These are phyloP conservation scores for Drosophila pandora DNA, from an alignment of 1,140 invertebrate genomes.

Conservation along the genomic window DNA sequence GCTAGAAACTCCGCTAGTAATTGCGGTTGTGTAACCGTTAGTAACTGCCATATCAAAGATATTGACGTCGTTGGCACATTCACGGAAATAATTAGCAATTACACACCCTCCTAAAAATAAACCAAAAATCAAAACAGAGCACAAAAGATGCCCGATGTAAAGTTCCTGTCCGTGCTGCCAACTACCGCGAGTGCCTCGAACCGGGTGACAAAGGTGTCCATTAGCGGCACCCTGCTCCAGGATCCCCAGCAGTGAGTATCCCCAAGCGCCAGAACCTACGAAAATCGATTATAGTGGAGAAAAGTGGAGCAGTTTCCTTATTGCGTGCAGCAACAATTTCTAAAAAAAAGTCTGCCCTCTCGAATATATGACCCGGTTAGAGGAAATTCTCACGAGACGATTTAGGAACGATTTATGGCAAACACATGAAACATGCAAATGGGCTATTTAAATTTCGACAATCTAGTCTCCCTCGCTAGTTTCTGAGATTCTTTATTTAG, in stretches of 20 bases:
- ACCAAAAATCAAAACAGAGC: neutral
- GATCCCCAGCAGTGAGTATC: conserved; percentile 57
- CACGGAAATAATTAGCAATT: conserved; percentile 35
- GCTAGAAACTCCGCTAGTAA: conserved; percentile 33
- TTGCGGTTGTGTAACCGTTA: conserved; percentile 51
- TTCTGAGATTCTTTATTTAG: conserved; percentile 6
- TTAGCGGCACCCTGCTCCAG: conserved; percentile 36
- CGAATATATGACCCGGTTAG: conserved; percentile 24
- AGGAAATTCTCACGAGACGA: conserved; percentile 3
- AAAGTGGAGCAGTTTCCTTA: neutral
- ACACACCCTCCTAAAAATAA: conserved; percentile 35
- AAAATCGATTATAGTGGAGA: conserved; percentile 49
- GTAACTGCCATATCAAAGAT: conserved; percentile 39
- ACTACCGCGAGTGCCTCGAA: conserved; percentile 31
- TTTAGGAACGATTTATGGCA: conserved; percentile 32
- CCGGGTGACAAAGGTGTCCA: conserved; percentile 36
- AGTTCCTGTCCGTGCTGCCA: conserved; percentile 50
- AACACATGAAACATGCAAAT: conserved; percentile 31
- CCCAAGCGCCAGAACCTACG: neutral
- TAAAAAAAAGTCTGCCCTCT: neutral
- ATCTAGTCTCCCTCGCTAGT: neutral
- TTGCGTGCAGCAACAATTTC: conserved; percentile 44
- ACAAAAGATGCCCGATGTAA: conserved; percentile 56
- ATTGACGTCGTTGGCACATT: conserved; percentile 10
- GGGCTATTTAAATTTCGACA: conserved; percentile 23